Evolutionary conservation across 2,113 vertebrate species (phyloP), one percentile per base, ranked within the genome.

Genomic region (Echinops telfairi): DNA sequence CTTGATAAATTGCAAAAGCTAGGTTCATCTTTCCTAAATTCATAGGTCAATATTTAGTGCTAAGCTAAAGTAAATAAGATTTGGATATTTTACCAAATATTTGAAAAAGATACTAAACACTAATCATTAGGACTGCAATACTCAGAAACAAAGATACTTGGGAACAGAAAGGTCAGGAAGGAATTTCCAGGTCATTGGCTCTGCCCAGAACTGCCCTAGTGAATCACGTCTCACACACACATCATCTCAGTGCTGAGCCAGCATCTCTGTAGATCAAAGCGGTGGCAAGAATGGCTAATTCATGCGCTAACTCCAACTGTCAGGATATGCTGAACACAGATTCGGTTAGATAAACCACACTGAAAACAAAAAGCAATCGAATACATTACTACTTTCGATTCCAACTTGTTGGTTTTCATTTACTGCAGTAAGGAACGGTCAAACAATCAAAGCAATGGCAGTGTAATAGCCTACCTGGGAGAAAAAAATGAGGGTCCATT

Each of bases 291-390:
- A 96, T 94, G 93, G 85, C 83, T 96, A 96, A 96, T 94, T 95
- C 94, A 96, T 93, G 76, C 29, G 2, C 89, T 97, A 93, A 96
- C 92, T 33, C 16, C 84, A 94, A 92, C 83, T 93, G 95, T 95
- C 94, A 93, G 90, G 71, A 90, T 86, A 62, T 83, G 53, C 96
- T 97, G 86, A 93, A 66, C 27, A 86, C 20, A n/a, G 77, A 83
- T 70, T 75, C 79, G 17, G 85, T 91, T 83, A 58, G 38, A 75
- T 90, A 85, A 87, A 76, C 40, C 33, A 91, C 29, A 36, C 79
- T 95, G 57, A 47, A 86, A 89, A 58, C 73, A 92, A 92, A 90
- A 7, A 47, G 10, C 75, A 23, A n/a, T 64, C 31, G 23, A 89
- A 73, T 0, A 12, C n/a, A 79, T 92, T 83, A 53, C 83, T 84